Base-by-base conservation (phyloP, 2,797 vertebrate species). In the Amniataba percoides region DNA sequence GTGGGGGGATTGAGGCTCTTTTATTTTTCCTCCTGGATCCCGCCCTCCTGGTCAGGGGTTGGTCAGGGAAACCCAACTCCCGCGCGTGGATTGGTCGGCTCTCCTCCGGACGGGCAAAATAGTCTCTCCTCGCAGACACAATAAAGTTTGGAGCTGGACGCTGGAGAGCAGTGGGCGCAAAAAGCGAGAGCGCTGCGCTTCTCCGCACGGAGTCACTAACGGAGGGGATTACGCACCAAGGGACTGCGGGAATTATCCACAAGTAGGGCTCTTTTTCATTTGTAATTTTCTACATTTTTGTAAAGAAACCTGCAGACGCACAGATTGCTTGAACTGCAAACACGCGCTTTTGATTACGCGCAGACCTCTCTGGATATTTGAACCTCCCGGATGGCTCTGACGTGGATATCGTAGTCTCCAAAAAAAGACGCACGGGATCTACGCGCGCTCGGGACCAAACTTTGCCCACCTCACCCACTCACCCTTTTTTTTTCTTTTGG, bases 31-130 rank as follows among this genome's bases (percentile, higher is more conserved):
- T 49, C 60, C 6, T 0, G 61, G 81, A 75, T 73, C 86, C 89
- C 93, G 92, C 92, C 90, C 91, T 77, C 76, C 84, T 79, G 79
- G 69, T 70, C 85, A 59, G 49, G 76, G 92, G 83, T 95, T 95
- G 94, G 93, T 83, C 87, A 72, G 70, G 66, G 68, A 83, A 86
- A 78, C 62, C 71, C 61, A 68, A 78, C 80, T 88, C 82, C 83
- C 1, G 82, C 46, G 60, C 85, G n/a, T 16, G 49, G 90, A 93
- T 93, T 93, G 94, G 94, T 85, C 77, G 76, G 42, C 55, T 72
- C 42, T 61, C 34, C 56, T 42, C 61, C 4, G 82, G 74, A 79
- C 79, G 69, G 80, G 64, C 71, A 68, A 75, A 78, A 78, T 52
- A 80, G 78, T 87, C 87, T 87, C 80, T 78, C 59, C 71, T 81